phyloP scores from a whole-genome alignment of 2,113 vertebrate genomes.

The Thinocorus orbignyianus region DNA sequence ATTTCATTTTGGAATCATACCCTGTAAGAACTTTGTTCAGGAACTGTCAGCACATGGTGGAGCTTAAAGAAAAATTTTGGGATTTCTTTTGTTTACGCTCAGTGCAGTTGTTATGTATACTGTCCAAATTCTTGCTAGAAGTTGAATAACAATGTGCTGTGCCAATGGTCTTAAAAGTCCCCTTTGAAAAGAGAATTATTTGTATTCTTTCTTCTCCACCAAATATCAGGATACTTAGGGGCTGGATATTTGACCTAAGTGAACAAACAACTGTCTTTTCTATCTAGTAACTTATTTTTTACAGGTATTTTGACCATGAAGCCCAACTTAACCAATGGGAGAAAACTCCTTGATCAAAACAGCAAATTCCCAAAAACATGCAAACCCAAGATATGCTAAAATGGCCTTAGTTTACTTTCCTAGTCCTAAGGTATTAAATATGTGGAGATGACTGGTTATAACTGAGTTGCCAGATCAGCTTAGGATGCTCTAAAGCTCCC shows the following conservation, averaged over 20 bases:
- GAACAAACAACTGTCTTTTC: background rate
- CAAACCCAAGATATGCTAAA: background rate
- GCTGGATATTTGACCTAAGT: background rate
- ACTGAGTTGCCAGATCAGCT: background rate
- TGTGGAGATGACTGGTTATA: background rate
- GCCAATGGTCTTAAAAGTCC: background rate
- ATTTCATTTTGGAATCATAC: background rate
- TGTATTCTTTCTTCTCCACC: background rate
- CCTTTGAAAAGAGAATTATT: background rate
- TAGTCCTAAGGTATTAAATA: background rate
- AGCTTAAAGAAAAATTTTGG: background rate
- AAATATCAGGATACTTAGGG: background rate
- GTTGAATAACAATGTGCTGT: background rate
- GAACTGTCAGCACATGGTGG: background rate
- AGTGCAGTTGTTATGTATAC: background rate
- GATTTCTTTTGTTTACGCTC: background rate
- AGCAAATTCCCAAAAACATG: background rate
- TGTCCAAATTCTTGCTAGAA: background rate
- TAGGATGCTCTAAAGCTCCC: background rate
- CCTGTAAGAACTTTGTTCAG: background rate
- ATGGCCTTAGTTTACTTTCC: background rate
- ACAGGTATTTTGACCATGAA: background rate
- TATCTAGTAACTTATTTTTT: background rate
- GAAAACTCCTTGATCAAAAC: background rate
- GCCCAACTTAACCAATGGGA: rapidly evolving